phyloP scores from a whole-genome alignment of 2,113 vertebrate genomes.

The Halcyon malimbica region DNA sequence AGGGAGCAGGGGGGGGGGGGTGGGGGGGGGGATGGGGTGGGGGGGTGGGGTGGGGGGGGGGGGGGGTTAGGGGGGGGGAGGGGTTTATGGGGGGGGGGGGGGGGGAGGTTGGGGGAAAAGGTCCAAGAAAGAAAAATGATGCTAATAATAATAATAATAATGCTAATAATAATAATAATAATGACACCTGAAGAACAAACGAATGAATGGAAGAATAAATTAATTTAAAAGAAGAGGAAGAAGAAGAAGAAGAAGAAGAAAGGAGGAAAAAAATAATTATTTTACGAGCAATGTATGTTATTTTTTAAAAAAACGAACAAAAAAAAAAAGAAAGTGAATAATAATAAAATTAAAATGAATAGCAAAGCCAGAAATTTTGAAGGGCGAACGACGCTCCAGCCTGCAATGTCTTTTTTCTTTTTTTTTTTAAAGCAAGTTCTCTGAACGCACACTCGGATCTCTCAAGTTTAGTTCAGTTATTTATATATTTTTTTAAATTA shows the following conservation, averaged over 20 bases:
- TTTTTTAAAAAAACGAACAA: constrained; percentile 56
- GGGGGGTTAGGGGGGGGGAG: not conserved
- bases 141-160: not conserved
- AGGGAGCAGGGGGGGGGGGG: not conserved
- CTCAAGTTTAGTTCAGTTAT: constrained; percentile 19
- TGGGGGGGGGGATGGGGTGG: too few species aligned
- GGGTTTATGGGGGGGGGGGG: too few species aligned
- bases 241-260: constrained; percentile 8
- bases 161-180: constrained; percentile 29
- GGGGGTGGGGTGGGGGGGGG: too few species aligned
- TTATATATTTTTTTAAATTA: too few species aligned
- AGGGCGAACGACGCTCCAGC: constrained; percentile 39
- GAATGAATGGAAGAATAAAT: constrained; percentile 44
- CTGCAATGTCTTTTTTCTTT: constrained; percentile 45
- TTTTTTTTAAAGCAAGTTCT: constrained; percentile 36
- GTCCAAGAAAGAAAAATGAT: not conserved
- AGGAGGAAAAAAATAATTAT: constrained; percentile 42
- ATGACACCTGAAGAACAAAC: constrained; percentile 49
- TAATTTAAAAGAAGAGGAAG: constrained; percentile 50
- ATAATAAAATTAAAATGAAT: constrained; percentile 57
- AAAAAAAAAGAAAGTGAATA: constrained; percentile 35
- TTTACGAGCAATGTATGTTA: constrained; percentile 72
- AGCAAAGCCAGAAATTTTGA: constrained; percentile 65
- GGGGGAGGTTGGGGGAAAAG: not conserved
- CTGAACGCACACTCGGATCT: constrained; percentile 42